Evolutionary conservation across 2,797 vertebrate genomes (phyloP).

Genomic region (Oceanodroma leucorhoa): DNA sequence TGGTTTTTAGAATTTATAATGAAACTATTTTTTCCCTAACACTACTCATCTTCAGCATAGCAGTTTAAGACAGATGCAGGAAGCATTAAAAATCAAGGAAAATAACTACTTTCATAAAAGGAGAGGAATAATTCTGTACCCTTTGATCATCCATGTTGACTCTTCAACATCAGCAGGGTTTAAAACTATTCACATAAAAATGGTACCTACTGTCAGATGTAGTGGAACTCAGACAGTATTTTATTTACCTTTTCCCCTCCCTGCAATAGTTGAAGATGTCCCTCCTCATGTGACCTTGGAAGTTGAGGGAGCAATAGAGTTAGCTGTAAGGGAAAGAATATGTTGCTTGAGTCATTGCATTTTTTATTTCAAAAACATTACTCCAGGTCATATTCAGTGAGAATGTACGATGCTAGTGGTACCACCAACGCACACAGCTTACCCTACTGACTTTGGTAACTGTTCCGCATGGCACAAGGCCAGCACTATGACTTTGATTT

Average conservation of each 20-base stretch:
- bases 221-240: not conserved
- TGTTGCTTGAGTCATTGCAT: fast-evolving
- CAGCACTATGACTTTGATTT: not conserved
- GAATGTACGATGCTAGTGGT: not conserved
- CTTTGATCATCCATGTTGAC: not conserved
- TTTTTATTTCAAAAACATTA: not conserved
- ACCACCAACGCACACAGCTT: not conserved
- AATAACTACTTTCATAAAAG: slow-evolving; percentile 9
- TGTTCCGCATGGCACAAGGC: not conserved
- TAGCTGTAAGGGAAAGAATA: not conserved
- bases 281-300: not conserved
- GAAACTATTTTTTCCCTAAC: not conserved
- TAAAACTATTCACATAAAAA: not conserved
- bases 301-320: not conserved
- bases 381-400: not conserved
- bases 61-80: not conserved
- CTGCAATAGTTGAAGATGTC: not conserved
- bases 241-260: not conserved
- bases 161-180: not conserved
- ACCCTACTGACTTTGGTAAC: not conserved
- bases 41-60: slow-evolving; percentile 21
- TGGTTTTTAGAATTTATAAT: not conserved
- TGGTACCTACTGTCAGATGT: not conserved
- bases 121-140: not conserved
- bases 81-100: slow-evolving; percentile 36